Evolutionary conservation across 2,113 vertebrate species (phyloP).

Genomic region (Sinocyclocheilus grahami): DNA sequence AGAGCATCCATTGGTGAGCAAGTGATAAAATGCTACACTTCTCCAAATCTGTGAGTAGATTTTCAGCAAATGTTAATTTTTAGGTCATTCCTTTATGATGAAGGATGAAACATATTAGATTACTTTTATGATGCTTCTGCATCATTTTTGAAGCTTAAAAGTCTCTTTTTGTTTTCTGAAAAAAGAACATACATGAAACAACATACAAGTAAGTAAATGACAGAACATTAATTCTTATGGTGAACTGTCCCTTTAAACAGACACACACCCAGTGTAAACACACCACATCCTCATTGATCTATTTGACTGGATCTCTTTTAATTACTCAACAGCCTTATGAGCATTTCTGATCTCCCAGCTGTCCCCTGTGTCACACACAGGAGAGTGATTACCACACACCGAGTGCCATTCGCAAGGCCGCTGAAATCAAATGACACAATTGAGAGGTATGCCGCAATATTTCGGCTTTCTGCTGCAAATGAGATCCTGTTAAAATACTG

Average conservation of each 20-base stretch:
- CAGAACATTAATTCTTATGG: background rate
- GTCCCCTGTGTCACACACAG: conserved; percentile 5
- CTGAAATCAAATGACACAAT: conserved; percentile 24
- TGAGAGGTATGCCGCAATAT: conserved; percentile 46
- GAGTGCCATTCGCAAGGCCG: conserved; percentile 27
- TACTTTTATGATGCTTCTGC: too few species aligned
- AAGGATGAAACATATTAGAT: background rate
- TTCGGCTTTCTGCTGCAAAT: conserved; percentile 46
- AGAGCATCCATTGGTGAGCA: background rate
- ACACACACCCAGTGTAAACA: conserved; percentile 3
- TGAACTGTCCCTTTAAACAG: background rate
- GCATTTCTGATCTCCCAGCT: conserved; percentile 1
- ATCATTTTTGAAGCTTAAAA: background rate
- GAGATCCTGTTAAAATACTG: conserved; percentile 53
- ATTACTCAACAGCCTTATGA: conserved; percentile 17
- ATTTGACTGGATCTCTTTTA: conserved; percentile 21
- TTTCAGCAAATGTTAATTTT: background rate
- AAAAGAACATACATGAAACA: background rate
- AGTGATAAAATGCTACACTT: background rate
- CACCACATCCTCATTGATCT: conserved; percentile 15
- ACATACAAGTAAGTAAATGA: background rate
- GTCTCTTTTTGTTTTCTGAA: background rate
- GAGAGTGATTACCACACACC: conserved; percentile 3
- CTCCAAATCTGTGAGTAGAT: background rate
- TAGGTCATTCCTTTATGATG: background rate